Evolutionary conservation across 2,797 vertebrate species (phyloP), one percentile per base, ranked within the genome.

Genomic region (Ctenochaetus hawaiiensis): DNA sequence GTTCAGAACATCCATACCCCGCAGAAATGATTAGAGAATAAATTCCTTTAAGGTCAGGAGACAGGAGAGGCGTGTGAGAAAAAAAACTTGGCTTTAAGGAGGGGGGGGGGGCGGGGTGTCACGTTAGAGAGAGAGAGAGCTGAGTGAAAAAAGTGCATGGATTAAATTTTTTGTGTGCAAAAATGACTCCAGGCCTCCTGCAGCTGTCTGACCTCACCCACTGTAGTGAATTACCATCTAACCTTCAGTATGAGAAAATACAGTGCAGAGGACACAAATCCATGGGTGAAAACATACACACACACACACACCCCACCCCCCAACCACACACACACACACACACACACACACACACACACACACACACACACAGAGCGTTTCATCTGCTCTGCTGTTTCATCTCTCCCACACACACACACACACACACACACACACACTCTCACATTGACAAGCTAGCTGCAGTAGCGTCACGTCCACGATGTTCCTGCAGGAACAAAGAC

Each of bases 301-400:
- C n/a, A 37, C 16, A 41, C 26, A 41, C 26, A 59, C 30, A 43
- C 13, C n/a, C n/a, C n/a, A n/a, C n/a, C n/a, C n/a, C n/a, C n/a
- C n/a, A n/a, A n/a, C n/a, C n/a, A n/a, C n/a, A n/a, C n/a, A n/a
- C n/a, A n/a, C n/a, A 45, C 2, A 57, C 34, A 39, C 44, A 60
- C n/a, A 37, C 16, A 41, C 26, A 41, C 26, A 59, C 30, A 43
- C 13, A 34, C 49, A 20, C 16, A 1, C 37, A 44, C 1, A 52
- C 26, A 56, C 71, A 52, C 58, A 48, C 71, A 64, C 67, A 61
- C 41, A 5, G 34, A 56, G 52, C 10, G 59, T 81, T 91, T 87
- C 82, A 91, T 89, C 84, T 87, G 66, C 75, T 81, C 64, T 67
- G 65, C 81, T 80, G 79, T 91, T 90, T 90, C 89, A 89, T 88